These are phyloP conservation scores for Ciconia maguari DNA, from an alignment of 2,113 vertebrate genomes.

Conservation along the genomic window DNA sequence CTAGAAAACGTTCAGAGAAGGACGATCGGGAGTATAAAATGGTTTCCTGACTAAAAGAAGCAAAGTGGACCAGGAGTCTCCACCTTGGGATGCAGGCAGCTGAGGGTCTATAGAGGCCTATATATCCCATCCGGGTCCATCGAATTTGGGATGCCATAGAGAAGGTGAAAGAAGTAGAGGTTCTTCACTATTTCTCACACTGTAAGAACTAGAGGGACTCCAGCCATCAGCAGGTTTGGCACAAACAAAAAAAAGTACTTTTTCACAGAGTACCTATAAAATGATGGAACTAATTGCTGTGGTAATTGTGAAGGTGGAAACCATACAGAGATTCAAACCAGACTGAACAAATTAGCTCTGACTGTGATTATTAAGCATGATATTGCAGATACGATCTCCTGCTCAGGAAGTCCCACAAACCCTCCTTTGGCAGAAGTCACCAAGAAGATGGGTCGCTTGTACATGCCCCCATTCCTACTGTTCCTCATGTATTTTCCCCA, in stretches of 20 bases:
- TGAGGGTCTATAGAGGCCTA: not conserved
- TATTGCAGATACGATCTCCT: not conserved
- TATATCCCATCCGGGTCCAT: not conserved
- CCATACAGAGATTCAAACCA: not conserved
- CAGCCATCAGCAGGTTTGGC: not conserved
- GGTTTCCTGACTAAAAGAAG: not conserved
- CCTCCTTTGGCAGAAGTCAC: not conserved
- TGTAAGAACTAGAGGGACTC: not conserved
- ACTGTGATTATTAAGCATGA: not conserved
- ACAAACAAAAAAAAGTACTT: not conserved
- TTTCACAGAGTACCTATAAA: not conserved
- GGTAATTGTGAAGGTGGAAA: not conserved
- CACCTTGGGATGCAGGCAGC: not conserved
- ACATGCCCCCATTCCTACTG: not conserved
- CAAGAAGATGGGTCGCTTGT: not conserved
- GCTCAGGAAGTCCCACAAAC: not conserved
- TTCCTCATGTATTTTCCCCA: not conserved
- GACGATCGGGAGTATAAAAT: not conserved
- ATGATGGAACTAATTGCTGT: not conserved
- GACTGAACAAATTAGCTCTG: not conserved
- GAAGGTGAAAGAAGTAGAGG: not conserved
- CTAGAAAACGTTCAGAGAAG: not conserved
- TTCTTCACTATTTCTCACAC: not conserved
- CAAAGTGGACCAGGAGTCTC: not conserved
- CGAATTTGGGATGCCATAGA: not conserved